These are phyloP conservation scores for Chirona hameri DNA, from an alignment of 2,888 invertebrate genomes.

Conservation along the genomic window DNA sequence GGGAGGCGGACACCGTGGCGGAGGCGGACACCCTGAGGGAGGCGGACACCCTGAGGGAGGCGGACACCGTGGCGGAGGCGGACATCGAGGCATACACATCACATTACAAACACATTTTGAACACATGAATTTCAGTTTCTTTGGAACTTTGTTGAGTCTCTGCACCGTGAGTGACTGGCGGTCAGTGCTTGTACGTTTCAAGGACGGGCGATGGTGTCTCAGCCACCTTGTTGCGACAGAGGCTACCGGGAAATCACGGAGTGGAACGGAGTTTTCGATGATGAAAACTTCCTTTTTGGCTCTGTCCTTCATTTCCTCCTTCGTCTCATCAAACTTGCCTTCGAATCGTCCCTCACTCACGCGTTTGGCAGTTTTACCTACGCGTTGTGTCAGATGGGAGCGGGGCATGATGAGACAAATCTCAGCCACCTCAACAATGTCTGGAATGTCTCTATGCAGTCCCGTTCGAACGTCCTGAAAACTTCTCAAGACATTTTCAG, in stretches of 20 bases:
- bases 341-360: not conserved
- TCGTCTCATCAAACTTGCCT: not conserved
- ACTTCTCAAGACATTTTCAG: not conserved
- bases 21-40: too few relatives aligned
- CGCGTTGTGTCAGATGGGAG: not conserved
- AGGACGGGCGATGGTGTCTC: not conserved
- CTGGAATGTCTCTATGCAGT: not conserved
- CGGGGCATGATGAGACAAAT: not conserved
- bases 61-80: too few relatives aligned
- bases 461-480: not conserved
- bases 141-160: not conserved
- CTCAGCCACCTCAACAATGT: not conserved
- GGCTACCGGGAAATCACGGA: not conserved
- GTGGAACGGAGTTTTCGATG: not conserved
- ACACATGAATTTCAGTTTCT: not conserved
- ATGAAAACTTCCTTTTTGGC: not conserved
- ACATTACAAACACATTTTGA: too few relatives aligned
- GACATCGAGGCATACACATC: too few relatives aligned
- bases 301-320: not conserved
- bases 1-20: too few relatives aligned
- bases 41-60: too few relatives aligned
- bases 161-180: not conserved
- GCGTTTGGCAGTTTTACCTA: not conserved
- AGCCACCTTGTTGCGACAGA: not conserved
- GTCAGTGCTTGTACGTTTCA: not conserved